A percentile compares a stretch with the other conserved stretches of the same genome.
Conservation (phyloP, 2,797 vertebrate genomes). For the Sparus aurata region DNA sequence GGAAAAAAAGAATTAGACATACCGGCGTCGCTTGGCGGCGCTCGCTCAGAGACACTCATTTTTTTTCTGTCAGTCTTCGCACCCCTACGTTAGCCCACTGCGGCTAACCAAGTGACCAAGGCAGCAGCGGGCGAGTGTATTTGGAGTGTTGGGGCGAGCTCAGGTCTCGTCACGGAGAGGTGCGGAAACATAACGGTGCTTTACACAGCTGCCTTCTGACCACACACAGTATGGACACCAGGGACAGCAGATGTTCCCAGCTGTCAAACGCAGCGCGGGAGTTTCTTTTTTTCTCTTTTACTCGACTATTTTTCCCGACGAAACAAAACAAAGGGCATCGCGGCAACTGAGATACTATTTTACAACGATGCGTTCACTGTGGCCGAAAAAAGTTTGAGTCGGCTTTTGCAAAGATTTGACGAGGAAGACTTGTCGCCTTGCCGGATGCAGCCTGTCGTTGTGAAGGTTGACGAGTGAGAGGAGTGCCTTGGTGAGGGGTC, state of each 20-base stretch:
- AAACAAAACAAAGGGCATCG: slow-evolving; percentile 38
- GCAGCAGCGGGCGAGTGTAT: slow-evolving; percentile 53
- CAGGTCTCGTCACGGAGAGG: slow-evolving; percentile 45
- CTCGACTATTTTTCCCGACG: slow-evolving; percentile 55
- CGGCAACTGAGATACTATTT: slow-evolving; percentile 59
- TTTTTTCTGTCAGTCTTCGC: slow-evolving; percentile 76
- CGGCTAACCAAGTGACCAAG: slow-evolving; percentile 53
- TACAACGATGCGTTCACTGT: slow-evolving; percentile 76
- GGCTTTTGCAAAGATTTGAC: slow-evolving; percentile 61
- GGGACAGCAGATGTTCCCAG: slow-evolving; percentile 60
- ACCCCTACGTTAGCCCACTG: slow-evolving; percentile 56
- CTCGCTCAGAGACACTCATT: slow-evolving; percentile 72
- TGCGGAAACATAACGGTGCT: slow-evolving; percentile 74
- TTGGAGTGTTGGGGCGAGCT: slow-evolving; percentile 39
- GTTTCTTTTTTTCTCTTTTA: slow-evolving; percentile 62
- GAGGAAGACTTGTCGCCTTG: slow-evolving; percentile 58
- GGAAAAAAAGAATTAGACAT: slow-evolving; percentile 43
- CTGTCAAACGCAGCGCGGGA: slow-evolving; percentile 54
- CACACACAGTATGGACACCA: slow-evolving; percentile 58
- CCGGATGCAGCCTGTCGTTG: slow-evolving; percentile 58
- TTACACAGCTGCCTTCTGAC: slow-evolving; percentile 71
- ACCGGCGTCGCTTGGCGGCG: slow-evolving; percentile 57
- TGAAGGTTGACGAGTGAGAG: slow-evolving; percentile 69
- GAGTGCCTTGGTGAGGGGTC: slow-evolving; percentile 84
- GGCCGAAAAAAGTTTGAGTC: slow-evolving; percentile 55